Evolutionary conservation across 2,113 vertebrate species (phyloP).

Genomic region (Ammodytes dubius): DNA sequence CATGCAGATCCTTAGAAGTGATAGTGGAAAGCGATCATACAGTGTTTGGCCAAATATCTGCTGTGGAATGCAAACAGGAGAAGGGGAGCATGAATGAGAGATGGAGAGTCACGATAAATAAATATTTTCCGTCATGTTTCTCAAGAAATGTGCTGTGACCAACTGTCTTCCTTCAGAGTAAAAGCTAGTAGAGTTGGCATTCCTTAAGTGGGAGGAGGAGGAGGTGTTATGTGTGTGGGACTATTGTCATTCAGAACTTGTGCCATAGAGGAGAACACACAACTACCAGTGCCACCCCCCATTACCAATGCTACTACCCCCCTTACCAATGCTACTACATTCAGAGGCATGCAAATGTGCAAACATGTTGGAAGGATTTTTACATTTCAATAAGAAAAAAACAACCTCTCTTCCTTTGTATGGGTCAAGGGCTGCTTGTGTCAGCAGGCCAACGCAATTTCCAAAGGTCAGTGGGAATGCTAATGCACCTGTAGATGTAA

Average conservation of each 20-base stretch:
- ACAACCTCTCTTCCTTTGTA: constrained; percentile 75
- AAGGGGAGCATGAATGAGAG: constrained; percentile 34
- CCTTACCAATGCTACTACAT: constrained; percentile 62
- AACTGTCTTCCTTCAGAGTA: constrained; percentile 31
- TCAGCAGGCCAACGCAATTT: constrained; percentile 50
- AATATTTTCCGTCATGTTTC: constrained; percentile 47
- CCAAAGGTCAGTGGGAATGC: constrained; percentile 67
- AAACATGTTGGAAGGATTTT: constrained; percentile 63
- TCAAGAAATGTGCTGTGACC: constrained; percentile 13
- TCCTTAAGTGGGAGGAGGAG: constrained; percentile 50
- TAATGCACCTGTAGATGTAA: constrained; percentile 65
- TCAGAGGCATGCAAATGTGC: constrained; percentile 76
- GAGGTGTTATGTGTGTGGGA: not conserved
- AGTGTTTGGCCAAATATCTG: constrained; percentile 27
- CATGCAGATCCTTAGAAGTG: constrained; percentile 20
- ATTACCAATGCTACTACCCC: no score
- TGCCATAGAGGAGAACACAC: constrained; percentile 13
- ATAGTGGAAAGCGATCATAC: constrained; percentile 33
- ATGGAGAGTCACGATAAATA: constrained; percentile 29
- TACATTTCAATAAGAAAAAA: constrained; percentile 84
- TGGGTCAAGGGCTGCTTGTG: constrained; percentile 43
- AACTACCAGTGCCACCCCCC: constrained; percentile 3
- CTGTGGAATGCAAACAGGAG: constrained; percentile 57
- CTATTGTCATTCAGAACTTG: constrained; percentile 78
- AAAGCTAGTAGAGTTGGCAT: constrained; percentile 53